Evolutionary conservation across 2,888 invertebrate species (phyloP), one percentile per base, ranked within the genome.

Genomic region (Parnassius apollo): DNA sequence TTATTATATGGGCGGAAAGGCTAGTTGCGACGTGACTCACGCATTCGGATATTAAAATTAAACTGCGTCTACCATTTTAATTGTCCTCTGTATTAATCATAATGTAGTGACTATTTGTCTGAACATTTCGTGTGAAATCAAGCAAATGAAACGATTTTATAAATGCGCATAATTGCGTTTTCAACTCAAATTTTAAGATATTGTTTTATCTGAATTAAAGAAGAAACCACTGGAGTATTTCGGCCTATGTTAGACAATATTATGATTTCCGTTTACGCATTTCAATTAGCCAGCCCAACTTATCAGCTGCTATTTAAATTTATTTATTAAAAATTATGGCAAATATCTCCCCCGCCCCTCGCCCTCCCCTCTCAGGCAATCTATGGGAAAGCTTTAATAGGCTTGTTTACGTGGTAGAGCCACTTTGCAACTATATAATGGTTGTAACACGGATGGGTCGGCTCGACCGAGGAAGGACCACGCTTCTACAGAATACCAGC

Each of bases 31-130:
- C 57, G 57, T 65, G 64, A 66, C 44, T 65, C 66, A 66, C 58
- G 62, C 58, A 51, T 64, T 64, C 66, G 61, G 62, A 62, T 54
- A 59, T 62, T 62, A 53, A 55, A 62, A 59, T 62, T 58, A 59
- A 62, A 35, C 11, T 42, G 62, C 44, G 54, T 62, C 58, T 50
- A 54, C 48, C 18, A 44, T 62, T 62, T 62, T 59, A 62, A 63
- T 63, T 63, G 59, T 55, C 42, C 51, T 46, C 52, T 59, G 54
- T 59, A 59, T 58, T 62, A 62, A 62, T 59, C 59, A 56, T 59
- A 59, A 63, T 56, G 55, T 58, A 54, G 46, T 49, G 51, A 53
- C 42, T 58, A 54, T 50, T 50, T 50, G 63, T 56, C 59, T 49
- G 63, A 18, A 50, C 62, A 56, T 62, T 57, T 51, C 63, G 59